Evolutionary conservation across 2,113 vertebrate genomes (phyloP), one percentile per base, ranked within the genome.

Genomic region (Antechinus flavipes): DNA sequence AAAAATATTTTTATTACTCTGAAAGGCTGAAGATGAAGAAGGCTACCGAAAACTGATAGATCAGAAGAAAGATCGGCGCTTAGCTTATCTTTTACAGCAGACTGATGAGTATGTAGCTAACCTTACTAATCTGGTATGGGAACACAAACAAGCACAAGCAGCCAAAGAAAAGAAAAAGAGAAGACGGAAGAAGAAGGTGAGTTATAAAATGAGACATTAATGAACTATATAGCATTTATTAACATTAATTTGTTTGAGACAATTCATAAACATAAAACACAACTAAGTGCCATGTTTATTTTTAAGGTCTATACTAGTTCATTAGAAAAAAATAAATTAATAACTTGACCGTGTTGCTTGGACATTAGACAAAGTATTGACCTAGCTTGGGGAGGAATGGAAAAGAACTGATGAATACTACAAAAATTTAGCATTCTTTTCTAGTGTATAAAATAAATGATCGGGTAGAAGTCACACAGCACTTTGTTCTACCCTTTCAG

Each of bases 41-140:
- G 99, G 99, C 26, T 99, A 99, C 95, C 98, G 99, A 92, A 99
- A 99, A 91, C 98, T 99, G 2, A 99, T 99, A 19, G 99, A 99
- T 98, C 99, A 99, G 91, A 99, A 99, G 98, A 99, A 99, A 91
- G 99, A 99, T 95, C 99, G 99, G 93, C 99, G 99, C 27, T 98
- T 99, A 98, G 99, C 99, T 2, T 99, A 99, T 98, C 94, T 99
- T 27, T 98, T 99, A 93, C 99, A 99, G 98, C 99, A 99, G 98
- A 99, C 99, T 0, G 99, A 99, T 58, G 99, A 99, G 89, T 99
- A 99, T 5, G 99, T 99, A 98, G 99, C 99, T 96, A 99, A 99
- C 97, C 98, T 99, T 95, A 99, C 99, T 95, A 99, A 99, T n/a
- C 97, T 99, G 97, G 99, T 99, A 10, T 99, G 99, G 97, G 99